phyloP scores from a whole-genome alignment of 30 jellyfish, hydroid and myxozoan genomes.

The Aurelia sp. region DNA sequence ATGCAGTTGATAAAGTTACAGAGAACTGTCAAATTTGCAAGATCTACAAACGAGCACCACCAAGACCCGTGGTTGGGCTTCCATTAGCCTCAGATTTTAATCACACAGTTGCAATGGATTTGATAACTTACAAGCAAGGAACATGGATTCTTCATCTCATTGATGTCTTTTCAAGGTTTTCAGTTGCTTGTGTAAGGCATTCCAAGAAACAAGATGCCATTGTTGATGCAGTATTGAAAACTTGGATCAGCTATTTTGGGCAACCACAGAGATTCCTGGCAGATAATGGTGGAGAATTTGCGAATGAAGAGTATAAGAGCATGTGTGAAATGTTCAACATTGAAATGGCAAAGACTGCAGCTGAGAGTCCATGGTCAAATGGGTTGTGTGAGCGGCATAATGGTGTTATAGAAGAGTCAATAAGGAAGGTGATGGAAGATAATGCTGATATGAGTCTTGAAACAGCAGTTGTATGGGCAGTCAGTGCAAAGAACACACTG shows the following conservation, averaged over 20 bases:
- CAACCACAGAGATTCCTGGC: constrained; percentile 29
- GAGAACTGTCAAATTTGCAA: constrained; percentile 2
- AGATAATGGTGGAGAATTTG: constrained; percentile 68
- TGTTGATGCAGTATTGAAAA: no score
- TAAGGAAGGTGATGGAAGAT: constrained; percentile 2
- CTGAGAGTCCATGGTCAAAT: constrained; percentile 57
- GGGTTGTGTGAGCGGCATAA: constrained; percentile 42
- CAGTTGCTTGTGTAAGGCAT: no score
- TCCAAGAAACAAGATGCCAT: no score
- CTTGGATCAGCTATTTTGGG: neutral
- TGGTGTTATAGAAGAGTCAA: neutral
- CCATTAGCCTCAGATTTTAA: neutral
- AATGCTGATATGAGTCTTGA: neutral
- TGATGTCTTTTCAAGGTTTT: neutral
- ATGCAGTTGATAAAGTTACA: neutral
- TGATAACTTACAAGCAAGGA: no score
- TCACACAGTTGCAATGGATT: constrained; percentile 3
- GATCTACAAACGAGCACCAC: constrained; percentile 27
- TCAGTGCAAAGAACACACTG: no score
- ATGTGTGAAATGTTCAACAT: constrained; percentile 38
- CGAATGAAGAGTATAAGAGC: constrained; percentile 29
- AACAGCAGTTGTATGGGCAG: constrained; percentile 30
- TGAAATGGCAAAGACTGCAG: constrained; percentile 40
- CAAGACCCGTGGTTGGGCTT: constrained; percentile 44
- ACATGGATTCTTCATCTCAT: no score